phyloP scores from a whole-genome alignment of 2,113 vertebrate genomes.

The Otis tarda region DNA sequence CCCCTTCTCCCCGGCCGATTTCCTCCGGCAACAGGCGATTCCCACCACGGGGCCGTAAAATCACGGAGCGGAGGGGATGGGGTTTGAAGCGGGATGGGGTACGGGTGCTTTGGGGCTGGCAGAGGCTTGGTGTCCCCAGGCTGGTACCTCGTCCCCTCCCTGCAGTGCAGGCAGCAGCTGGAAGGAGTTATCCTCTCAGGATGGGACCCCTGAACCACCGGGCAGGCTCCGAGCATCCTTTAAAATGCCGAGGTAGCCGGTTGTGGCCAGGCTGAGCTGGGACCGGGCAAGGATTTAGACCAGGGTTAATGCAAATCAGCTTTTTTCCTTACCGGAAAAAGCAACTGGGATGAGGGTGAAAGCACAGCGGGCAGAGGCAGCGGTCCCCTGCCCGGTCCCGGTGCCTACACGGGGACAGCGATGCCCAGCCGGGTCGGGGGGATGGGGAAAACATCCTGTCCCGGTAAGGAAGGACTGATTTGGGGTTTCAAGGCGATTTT shows the following conservation, averaged over 20 bases:
- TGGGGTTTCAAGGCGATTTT: background rate
- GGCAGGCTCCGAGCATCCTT: background rate
- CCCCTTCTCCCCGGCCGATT: background rate
- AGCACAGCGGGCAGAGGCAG: background rate
- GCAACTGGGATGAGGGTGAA: background rate
- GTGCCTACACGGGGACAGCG: fast-evolving
- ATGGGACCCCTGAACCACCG: background rate
- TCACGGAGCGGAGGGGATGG: background rate
- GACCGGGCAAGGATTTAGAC: background rate
- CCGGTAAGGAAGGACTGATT: background rate
- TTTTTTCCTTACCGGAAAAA: background rate
- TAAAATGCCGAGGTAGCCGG: background rate
- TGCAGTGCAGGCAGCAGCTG: background rate
- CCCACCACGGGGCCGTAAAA: background rate
- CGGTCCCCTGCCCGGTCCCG: fast-evolving
- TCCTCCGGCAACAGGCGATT: background rate
- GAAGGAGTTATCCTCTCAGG: background rate
- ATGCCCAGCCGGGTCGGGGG: background rate
- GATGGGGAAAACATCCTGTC: background rate
- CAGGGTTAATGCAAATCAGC: background rate
- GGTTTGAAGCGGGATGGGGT: background rate
- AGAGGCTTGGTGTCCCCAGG: background rate
- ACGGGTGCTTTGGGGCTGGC: background rate
- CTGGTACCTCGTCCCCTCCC: background rate
- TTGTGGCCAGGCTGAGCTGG: background rate